phyloP scores from a whole-genome alignment of 2,113 vertebrate species.

The Myotis davidii region DNA sequence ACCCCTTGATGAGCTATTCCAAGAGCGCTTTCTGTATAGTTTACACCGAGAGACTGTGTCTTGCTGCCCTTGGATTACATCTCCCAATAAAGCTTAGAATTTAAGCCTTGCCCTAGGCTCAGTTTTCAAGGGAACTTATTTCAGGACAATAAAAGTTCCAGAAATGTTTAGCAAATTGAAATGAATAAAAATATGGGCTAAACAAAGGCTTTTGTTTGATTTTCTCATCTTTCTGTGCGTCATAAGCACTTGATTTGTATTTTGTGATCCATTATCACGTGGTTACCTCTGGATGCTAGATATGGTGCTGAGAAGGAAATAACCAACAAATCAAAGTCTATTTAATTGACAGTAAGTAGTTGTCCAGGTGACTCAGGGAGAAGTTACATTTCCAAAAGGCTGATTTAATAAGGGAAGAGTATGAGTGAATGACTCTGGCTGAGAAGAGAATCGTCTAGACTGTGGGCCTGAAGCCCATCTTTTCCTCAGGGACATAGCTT shows the following conservation, averaged over 20 bases:
- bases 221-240: not conserved
- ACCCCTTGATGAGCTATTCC: not conserved
- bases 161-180: conserved; percentile 26
- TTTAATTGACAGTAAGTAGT: not conserved
- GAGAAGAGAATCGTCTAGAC: not conserved
- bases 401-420: not conserved
- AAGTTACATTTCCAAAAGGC: conserved; percentile 1
- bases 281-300: not conserved
- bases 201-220: not conserved
- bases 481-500: not conserved
- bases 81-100: not conserved
- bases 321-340: not conserved
- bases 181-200: not conserved
- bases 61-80: not conserved
- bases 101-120: not conserved
- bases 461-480: not conserved
- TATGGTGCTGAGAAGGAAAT: not conserved
- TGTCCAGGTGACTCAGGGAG: conserved; percentile 1
- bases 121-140: conserved; percentile 30
- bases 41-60: not conserved
- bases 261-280: not conserved
- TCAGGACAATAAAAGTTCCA: not conserved
- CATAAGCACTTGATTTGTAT: not conserved
- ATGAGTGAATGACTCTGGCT: not conserved
- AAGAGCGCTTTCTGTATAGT: not conserved